phyloP scores from a whole-genome alignment of 2,797 vertebrate species.

The Acrossocheilus wenchowensis region DNA sequence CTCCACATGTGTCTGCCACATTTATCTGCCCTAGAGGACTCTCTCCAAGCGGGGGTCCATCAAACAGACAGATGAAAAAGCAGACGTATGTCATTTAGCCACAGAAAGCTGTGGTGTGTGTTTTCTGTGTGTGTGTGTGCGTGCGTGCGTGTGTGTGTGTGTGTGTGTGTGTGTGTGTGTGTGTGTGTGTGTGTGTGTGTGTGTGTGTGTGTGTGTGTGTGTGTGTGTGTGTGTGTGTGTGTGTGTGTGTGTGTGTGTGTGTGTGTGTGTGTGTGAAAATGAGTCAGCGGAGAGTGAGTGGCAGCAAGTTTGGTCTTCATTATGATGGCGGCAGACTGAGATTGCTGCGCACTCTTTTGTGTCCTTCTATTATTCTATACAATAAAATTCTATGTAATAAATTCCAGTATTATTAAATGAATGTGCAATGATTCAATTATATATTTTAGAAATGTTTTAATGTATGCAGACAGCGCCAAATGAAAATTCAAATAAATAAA shows the following conservation, averaged over 20 bases:
- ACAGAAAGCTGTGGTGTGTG: slow-evolving; percentile 1
- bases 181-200: slow-evolving; percentile 45
- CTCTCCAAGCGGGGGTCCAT: slow-evolving; percentile 71
- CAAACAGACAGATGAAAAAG: slow-evolving; percentile 67
- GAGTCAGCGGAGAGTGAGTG: slow-evolving; percentile 58
- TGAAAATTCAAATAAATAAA: not conserved
- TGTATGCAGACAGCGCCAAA: not conserved
- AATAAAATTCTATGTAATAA: not conserved
- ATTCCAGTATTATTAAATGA: not conserved
- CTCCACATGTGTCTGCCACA: slow-evolving; percentile 85
- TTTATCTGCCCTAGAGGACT: slow-evolving; percentile 77
- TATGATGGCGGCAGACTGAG: slow-evolving; percentile 10
- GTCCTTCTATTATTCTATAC: not conserved
- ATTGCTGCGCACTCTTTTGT: slow-evolving; percentile 45
- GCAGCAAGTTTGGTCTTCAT: slow-evolving; percentile 46
- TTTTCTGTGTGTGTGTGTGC: slow-evolving; percentile 8
- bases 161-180: no score
- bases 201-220: not conserved
- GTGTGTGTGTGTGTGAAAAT: slow-evolving; percentile 62
- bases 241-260: slow-evolving; percentile 40
- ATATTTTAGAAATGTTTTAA: not conserved
- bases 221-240: slow-evolving; percentile 6
- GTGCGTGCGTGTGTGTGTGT: not conserved
- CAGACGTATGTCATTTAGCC: slow-evolving; percentile 41
- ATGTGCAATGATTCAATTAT: slow-evolving; percentile 46